Base-by-base conservation (phyloP, 2,797 vertebrate genomes). In the Craterocephalus amniculus region DNA sequence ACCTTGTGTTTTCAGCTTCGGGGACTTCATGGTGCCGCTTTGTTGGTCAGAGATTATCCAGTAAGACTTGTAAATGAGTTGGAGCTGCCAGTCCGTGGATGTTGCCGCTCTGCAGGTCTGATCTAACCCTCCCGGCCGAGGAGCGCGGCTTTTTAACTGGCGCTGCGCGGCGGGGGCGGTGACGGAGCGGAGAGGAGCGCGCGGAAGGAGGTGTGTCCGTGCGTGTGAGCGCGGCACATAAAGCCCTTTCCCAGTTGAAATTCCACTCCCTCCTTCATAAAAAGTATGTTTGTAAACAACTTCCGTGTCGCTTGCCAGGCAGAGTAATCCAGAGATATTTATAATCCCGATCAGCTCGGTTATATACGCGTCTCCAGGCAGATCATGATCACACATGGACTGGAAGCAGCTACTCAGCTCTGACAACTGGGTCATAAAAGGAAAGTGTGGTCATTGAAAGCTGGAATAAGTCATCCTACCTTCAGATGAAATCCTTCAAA, bases 1-100 rank as follows among this genome's bases (percentile, higher is more conserved):
- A 86, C 87, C 88, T 68, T 83, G 85, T 61, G 89, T 27, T 76
- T 92, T 93, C 45, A 94, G 82, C 56, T 94, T 94, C 38, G 94
- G 93, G 73, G 94, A 94, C 89, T 95, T 95, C 94, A 95, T 95
- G 60, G 31, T 86, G 78, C 32, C 32, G 55, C 54, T 45, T 9
- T 11, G 60, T 6, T 40, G 57, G 20, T 76, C 4, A n/a, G n/a
- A 40, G 59, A 67, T 52, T 29, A 84, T 81, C 85, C 79, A 31
- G 65, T 59, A 32, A 27, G 6, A 6, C 31, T 64, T 5, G 13
- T 51, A 0, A 22, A 1, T 36, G 26, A 26, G 63, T 72, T 14
- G 16, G 6, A 18, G 40, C 71, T 29, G 4, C 8, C 24, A 13
- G 24, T 58, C 36, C 20, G 35, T n/a, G n/a, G n/a, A n/a, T 11